Percentiles rank a stretch among this genome's conserved stretches.
These are phyloP conservation scores for Sebastes steindachneri DNA, from an alignment of 2,797 vertebrate genomes.

Conservation along the genomic window DNA sequence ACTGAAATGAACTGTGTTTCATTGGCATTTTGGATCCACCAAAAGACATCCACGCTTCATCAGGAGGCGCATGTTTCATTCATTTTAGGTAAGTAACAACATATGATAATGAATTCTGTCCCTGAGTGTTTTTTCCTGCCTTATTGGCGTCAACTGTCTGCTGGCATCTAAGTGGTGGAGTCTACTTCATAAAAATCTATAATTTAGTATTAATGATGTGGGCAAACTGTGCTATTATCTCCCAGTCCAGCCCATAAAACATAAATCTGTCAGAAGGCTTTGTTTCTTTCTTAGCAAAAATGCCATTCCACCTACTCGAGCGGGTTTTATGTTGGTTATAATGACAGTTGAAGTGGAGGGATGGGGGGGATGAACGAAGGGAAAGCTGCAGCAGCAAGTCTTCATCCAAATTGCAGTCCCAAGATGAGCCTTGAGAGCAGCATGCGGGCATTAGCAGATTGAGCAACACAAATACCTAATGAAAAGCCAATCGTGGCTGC, in stretches of 20 bases:
- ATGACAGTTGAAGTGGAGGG: slow-evolving; percentile 46
- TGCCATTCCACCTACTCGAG: slow-evolving; percentile 44
- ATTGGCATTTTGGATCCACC: not conserved
- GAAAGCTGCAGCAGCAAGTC: slow-evolving; percentile 10
- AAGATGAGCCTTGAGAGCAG: slow-evolving; percentile 21
- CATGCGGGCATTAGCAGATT: slow-evolving; percentile 26
- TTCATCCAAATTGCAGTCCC: slow-evolving; percentile 21
- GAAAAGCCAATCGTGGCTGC: slow-evolving; percentile 9
- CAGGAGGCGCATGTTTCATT: not conserved
- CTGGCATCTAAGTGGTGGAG: slow-evolving; percentile 2
- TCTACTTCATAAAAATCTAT: slow-evolving; percentile 29
- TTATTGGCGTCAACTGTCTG: not conserved
- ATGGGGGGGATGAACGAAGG: slow-evolving; percentile 7
- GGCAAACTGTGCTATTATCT: slow-evolving; percentile 41
- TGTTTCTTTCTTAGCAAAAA: slow-evolving; percentile 37
- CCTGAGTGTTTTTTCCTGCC: not conserved
- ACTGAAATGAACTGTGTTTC: not conserved
- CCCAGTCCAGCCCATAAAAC: slow-evolving; percentile 23
- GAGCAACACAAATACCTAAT: slow-evolving; percentile 18
- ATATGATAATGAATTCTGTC: not conserved
- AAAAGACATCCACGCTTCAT: not conserved
- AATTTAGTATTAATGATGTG: slow-evolving; percentile 37
- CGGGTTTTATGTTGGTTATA: slow-evolving; percentile 38
- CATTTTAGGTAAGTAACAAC: not conserved
- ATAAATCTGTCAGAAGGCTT: slow-evolving; percentile 39